Evolutionary conservation across 2,113 vertebrate species (phyloP).

Genomic region (Zosterops pallidus): DNA sequence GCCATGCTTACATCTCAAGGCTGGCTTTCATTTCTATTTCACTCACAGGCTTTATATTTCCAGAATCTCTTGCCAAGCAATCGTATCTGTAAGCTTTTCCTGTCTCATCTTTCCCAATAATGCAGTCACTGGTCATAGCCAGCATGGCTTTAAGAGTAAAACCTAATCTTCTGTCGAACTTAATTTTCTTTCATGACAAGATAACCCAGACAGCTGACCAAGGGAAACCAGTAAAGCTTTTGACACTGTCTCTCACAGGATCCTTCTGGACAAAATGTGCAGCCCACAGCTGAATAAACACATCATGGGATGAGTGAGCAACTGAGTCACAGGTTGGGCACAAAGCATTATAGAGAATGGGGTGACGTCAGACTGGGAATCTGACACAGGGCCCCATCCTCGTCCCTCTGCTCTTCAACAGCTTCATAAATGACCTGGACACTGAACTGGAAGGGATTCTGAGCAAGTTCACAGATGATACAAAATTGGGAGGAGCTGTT

Average conservation of each 20-base stretch:
- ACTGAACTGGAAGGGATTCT: not conserved
- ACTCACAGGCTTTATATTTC: too few relatives aligned
- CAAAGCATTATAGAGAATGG: not conserved
- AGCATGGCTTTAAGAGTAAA: not conserved
- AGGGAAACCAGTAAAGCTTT: not conserved
- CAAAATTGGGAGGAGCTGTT: not conserved
- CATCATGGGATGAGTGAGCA: not conserved
- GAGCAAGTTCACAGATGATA: not conserved
- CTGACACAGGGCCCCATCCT: not conserved
- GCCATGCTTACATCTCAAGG: too few relatives aligned
- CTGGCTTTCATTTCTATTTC: too few relatives aligned
- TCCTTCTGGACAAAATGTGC: not conserved
- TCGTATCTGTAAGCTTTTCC: too few relatives aligned
- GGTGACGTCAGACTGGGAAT: not conserved
- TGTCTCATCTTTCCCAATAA: too few relatives aligned
- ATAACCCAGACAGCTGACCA: not conserved
- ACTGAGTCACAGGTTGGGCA: accelerated
- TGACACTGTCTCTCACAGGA: not conserved
- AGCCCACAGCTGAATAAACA: not conserved
- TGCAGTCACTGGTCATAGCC: too few relatives aligned
- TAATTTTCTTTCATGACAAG: not conserved
- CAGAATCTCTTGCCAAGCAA: too few relatives aligned
- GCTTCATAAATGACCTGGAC: not conserved
- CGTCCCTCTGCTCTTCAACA: not conserved
- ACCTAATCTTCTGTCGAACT: not conserved